phyloP scores from a whole-genome alignment of 2,797 vertebrate genomes.

The Sebastes taczanowskii region DNA sequence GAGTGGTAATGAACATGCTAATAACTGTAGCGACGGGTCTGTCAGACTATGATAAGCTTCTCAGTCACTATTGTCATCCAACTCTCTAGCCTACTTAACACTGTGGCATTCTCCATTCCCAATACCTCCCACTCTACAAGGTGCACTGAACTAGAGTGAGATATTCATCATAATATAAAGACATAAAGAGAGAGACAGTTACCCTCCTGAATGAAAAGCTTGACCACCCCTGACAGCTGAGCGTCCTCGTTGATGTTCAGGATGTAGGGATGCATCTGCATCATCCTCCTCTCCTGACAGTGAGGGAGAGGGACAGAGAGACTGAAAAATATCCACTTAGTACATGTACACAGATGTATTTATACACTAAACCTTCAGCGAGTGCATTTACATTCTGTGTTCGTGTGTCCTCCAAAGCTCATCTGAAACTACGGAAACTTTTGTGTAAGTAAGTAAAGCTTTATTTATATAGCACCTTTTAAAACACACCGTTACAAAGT shows the following conservation, averaged over 20 bases:
- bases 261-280: slow-evolving; percentile 88
- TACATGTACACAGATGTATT: background rate
- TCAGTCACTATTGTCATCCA: background rate
- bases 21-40: background rate
- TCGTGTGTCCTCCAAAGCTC: background rate
- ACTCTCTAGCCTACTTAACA: background rate
- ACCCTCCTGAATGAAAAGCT: slow-evolving; percentile 90
- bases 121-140: background rate
- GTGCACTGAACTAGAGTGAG: background rate
- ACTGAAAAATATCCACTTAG: background rate
- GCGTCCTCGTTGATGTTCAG: slow-evolving; percentile 90
- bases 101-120: background rate
- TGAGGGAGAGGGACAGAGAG: background rate
- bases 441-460: too few species aligned
- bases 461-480: too few species aligned
- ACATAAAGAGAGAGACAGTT: background rate
- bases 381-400: background rate
- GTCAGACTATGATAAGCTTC: background rate
- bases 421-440: background rate
- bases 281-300: slow-evolving; percentile 87
- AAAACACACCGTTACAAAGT: too few species aligned
- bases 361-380: background rate
- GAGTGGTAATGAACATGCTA: background rate
- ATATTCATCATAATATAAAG: background rate
- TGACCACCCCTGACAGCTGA: slow-evolving; percentile 90